phyloP scores from a whole-genome alignment of 2,797 vertebrate species.

The Columba guinea region DNA sequence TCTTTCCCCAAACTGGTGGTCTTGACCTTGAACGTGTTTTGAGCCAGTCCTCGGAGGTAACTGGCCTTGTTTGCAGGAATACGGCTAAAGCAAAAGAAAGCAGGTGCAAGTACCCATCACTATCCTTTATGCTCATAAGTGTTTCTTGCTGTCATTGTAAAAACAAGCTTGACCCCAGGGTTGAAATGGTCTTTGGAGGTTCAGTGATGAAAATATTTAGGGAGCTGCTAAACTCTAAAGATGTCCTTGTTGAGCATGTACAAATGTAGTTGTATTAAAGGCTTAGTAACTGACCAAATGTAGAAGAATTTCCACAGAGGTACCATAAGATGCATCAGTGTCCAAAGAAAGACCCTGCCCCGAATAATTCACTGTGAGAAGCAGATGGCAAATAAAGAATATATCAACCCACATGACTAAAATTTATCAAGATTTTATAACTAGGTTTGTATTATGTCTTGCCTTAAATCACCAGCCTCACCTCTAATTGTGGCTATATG shows the following conservation, averaged over 20 bases:
- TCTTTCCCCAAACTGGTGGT: background rate
- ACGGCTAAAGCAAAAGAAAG: background rate
- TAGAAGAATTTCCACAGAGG: background rate
- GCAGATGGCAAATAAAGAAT: background rate
- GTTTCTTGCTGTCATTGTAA: background rate
- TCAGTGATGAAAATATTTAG: background rate
- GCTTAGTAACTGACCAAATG: background rate
- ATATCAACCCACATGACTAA: background rate
- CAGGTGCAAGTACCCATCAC: background rate
- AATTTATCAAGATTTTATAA: background rate
- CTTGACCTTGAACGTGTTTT: background rate
- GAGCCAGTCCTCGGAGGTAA: background rate
- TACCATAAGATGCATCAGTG: background rate
- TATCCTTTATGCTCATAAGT: background rate
- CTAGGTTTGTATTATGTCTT: background rate
- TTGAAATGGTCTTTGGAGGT: background rate
- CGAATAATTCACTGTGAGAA: background rate
- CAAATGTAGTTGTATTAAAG: background rate
- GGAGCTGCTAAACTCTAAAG: background rate
- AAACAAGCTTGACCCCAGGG: background rate
- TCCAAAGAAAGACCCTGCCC: background rate
- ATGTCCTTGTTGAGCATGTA: background rate
- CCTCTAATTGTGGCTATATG: background rate
- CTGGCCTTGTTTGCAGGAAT: background rate
- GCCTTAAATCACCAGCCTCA: background rate